Conservation (phyloP, 2,888 invertebrate species). For the Nineta flava region DNA sequence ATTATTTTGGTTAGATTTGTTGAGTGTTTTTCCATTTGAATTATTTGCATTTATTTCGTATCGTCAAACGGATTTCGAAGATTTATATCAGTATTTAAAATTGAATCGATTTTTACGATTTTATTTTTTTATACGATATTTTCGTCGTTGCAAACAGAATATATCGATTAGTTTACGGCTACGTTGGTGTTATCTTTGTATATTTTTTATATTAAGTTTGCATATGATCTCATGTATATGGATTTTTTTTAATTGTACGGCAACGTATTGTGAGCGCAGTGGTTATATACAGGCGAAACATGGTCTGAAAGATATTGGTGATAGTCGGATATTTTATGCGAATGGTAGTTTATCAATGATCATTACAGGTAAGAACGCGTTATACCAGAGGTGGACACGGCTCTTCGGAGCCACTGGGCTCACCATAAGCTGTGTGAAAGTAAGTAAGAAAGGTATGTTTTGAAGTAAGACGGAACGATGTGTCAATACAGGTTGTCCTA, state of each 20-base stretch:
- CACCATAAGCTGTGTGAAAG: too few relatives aligned
- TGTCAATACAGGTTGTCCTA: too few relatives aligned
- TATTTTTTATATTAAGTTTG: constrained; percentile 7
- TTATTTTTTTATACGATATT: constrained; percentile 10
- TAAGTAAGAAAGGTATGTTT: too few relatives aligned
- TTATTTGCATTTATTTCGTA: constrained; percentile 4
- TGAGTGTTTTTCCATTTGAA: constrained; percentile 14
- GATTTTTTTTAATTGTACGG: constrained; percentile 4
- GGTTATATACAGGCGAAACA: too few relatives aligned
- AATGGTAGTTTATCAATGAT: too few relatives aligned
- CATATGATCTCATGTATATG: constrained; percentile 9
- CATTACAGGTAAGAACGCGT: too few relatives aligned
- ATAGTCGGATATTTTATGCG: too few relatives aligned
- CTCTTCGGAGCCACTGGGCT: too few relatives aligned
- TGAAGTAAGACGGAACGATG: too few relatives aligned
- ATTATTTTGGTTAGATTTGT: constrained; percentile 14
- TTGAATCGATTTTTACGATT: constrained; percentile 9
- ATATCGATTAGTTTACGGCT: constrained; percentile 12
- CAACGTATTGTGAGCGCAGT: too few relatives aligned
- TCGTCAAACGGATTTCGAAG: background rate
- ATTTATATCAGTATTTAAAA: background rate
- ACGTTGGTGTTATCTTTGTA: constrained; percentile 13
- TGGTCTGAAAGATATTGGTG: too few relatives aligned
- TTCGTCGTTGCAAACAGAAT: constrained; percentile 9
- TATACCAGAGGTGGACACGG: too few relatives aligned